phyloP scores from a whole-genome alignment of 2,888 invertebrate genomes.

The Mycalesis mineus region DNA sequence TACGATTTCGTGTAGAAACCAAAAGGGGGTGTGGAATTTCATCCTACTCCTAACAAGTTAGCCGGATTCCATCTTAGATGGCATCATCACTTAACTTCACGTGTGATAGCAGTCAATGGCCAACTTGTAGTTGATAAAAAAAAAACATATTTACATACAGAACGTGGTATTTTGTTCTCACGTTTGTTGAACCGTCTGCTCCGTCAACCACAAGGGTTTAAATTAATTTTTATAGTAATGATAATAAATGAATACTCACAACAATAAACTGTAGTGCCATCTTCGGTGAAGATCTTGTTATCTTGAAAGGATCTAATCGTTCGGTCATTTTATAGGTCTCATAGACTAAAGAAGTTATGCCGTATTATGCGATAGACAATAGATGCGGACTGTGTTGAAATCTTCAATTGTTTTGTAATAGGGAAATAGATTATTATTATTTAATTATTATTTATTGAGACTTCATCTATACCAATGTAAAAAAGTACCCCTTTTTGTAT shows the following conservation, averaged over 20 bases:
- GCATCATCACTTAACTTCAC: too few relatives aligned
- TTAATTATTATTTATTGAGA: not conserved
- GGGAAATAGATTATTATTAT: not conserved
- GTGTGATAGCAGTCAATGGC: too few relatives aligned
- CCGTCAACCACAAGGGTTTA: too few relatives aligned
- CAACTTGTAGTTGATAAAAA: too few relatives aligned
- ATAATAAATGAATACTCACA: slow-evolving; percentile 11
- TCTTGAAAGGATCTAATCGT: slow-evolving; percentile 4
- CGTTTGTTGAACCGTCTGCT: too few relatives aligned
- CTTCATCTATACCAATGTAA: not conserved
- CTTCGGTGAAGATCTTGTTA: slow-evolving; percentile 18
- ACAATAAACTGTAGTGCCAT: slow-evolving; percentile 26
- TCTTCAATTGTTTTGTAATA: not conserved
- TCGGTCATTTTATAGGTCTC: slow-evolving; percentile 16
- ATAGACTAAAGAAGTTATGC: not conserved
- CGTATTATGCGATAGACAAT: not conserved
- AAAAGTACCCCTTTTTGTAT: too few relatives aligned
- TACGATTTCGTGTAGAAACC: too few relatives aligned
- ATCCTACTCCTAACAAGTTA: too few relatives aligned
- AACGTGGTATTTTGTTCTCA: too few relatives aligned
- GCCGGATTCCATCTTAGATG: too few relatives aligned
- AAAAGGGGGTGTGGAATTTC: too few relatives aligned
- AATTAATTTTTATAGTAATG: not conserved
- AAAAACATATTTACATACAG: too few relatives aligned
- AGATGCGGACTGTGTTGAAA: not conserved